These are phyloP conservation scores for Parasteatoda tepidariorum DNA, from an alignment of 1,140 invertebrate genomes.

Conservation along the genomic window DNA sequence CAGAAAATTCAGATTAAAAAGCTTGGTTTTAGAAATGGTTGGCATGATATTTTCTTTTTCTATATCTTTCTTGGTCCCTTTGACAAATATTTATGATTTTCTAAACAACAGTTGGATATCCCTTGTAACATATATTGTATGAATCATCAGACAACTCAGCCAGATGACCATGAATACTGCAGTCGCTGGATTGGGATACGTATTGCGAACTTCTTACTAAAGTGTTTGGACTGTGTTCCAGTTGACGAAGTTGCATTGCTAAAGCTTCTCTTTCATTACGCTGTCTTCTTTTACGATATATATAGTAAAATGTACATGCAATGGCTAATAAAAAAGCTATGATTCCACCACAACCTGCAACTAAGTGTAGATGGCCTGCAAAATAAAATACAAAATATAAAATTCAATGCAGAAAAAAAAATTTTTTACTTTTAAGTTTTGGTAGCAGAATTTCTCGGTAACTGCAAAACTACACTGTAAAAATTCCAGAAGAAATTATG, in stretches of 20 bases:
- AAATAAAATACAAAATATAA: not conserved
- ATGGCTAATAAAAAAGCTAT: conserved; percentile 11
- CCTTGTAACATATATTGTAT: conserved; percentile 4
- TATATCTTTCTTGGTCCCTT: conserved; percentile 32
- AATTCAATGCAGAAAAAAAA: too few relatives aligned
- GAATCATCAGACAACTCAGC: not conserved
- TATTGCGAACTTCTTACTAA: not conserved
- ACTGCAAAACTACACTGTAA: too few relatives aligned
- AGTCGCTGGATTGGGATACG: not conserved
- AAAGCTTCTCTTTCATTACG: conserved; percentile 36
- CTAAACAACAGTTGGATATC: conserved; percentile 19
- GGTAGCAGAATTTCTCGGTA: too few relatives aligned
- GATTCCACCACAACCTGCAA: conserved; percentile 51
- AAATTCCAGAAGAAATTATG: too few relatives aligned
- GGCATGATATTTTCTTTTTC: too few relatives aligned
- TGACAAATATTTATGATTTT: not conserved
- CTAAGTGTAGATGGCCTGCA: conserved; percentile 57
- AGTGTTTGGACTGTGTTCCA: conserved; percentile 61
- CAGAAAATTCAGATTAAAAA: too few relatives aligned
- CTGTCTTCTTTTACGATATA: not conserved
- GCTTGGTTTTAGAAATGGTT: too few relatives aligned
- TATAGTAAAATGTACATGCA: not conserved
- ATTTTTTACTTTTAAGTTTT: too few relatives aligned
- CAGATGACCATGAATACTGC: conserved; percentile 13
- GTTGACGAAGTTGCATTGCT: conserved; percentile 59